Evolutionary conservation across 2,113 vertebrate genomes (phyloP).

Genomic region (Emydocephalus ijimae): DNA sequence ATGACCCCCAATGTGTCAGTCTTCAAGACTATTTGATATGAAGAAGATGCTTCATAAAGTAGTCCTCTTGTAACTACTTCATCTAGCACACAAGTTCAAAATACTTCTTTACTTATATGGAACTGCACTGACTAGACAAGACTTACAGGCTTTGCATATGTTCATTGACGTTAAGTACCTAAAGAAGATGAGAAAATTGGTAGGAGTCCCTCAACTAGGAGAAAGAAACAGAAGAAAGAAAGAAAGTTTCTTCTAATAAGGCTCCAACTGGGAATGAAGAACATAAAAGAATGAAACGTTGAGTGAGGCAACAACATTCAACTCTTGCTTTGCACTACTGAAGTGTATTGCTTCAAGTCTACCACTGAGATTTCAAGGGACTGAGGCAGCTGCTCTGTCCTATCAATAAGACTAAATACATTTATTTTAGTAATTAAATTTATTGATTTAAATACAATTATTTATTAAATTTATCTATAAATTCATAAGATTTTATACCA

Average conservation of each 20-base stretch:
- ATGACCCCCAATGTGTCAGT: neutral
- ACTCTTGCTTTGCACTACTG: neutral
- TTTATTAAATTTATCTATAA: no score
- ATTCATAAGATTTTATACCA: no score
- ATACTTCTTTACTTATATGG: neutral
- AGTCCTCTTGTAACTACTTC: neutral
- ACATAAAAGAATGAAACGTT: neutral
- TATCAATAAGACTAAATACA: neutral
- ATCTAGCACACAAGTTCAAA: neutral
- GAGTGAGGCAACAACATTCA: neutral
- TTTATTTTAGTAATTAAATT: no score
- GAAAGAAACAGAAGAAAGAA: neutral
- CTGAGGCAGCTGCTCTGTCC: conserved; percentile 7
- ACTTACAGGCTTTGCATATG: neutral
- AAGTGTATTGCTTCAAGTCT: neutral
- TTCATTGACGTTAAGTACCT: no score
- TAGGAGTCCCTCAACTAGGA: neutral
- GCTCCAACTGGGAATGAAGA: neutral
- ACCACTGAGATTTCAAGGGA: neutral
- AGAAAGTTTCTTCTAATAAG: neutral
- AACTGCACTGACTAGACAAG: neutral
- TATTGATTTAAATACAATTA: no score
- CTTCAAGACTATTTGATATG: neutral
- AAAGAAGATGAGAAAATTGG: neutral
- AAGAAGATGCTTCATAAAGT: neutral